phyloP scores from a whole-genome alignment of 2,888 invertebrate genomes.

The Drosophila subquinaria region DNA sequence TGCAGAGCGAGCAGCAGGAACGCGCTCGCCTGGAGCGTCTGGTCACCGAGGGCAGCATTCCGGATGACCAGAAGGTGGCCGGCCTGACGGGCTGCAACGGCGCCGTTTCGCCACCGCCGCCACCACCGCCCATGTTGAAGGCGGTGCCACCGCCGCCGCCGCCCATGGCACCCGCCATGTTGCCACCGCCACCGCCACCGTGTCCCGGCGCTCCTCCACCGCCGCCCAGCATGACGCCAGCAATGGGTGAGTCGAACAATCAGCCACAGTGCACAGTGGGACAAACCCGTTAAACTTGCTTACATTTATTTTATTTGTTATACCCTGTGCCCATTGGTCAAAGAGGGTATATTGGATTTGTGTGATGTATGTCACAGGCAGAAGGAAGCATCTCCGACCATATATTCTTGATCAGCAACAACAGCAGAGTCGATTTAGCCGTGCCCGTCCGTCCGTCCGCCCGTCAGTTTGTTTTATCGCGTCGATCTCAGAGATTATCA shows the following conservation, averaged over 20 bases:
- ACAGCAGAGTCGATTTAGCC: too few relatives aligned
- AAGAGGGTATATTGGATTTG: too few relatives aligned
- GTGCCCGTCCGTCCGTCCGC: too few relatives aligned
- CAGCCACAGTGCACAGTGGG: too few relatives aligned
- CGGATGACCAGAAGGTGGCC: slow-evolving; percentile 95
- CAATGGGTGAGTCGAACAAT: slow-evolving; percentile 78
- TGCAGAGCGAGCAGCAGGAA: slow-evolving; percentile 92
- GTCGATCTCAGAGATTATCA: too few relatives aligned
- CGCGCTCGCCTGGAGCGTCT: slow-evolving; percentile 93
- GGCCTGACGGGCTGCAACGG: slow-evolving; percentile 86
- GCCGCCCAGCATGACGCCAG: slow-evolving; percentile 84
- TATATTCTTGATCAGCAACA: too few relatives aligned
- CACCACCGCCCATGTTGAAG: slow-evolving; percentile 81
- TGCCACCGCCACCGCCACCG: slow-evolving; percentile 87
- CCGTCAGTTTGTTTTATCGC: too few relatives aligned
- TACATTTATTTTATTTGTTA: too few relatives aligned
- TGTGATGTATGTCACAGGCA: too few relatives aligned
- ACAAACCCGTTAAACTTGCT: too few relatives aligned
- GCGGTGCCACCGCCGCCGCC: slow-evolving; percentile 84
- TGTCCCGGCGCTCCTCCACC: slow-evolving; percentile 86
- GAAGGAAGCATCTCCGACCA: too few relatives aligned
- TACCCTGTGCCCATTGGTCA: too few relatives aligned
- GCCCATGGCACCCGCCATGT: slow-evolving; percentile 83
- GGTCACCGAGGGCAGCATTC: slow-evolving; percentile 95
- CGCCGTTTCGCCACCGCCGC: slow-evolving; percentile 87